Conservation (phyloP, 2,888 invertebrate species). For the Falcaria lacertinaria region DNA sequence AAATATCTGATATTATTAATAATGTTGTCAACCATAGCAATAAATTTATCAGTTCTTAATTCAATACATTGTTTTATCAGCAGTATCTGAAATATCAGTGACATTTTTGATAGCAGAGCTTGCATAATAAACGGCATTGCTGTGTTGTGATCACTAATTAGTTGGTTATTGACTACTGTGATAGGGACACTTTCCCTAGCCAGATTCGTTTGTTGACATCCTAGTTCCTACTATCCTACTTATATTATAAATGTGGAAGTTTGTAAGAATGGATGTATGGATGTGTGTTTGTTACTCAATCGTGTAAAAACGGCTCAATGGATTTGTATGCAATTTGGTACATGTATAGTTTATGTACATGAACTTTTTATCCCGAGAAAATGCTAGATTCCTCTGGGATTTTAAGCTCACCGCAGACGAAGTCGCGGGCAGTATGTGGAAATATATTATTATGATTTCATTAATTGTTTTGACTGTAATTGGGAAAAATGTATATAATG, state of each 20-base stretch:
- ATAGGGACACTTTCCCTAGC: slow-evolving; percentile 15
- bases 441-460: no score
- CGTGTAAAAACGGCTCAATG: no score
- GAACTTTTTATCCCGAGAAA: no score
- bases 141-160: background rate
- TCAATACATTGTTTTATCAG: background rate
- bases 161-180: background rate
- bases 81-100: background rate
- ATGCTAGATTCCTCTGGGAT: no score
- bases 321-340: no score
- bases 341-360: no score
- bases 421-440: no score
- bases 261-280: no score
- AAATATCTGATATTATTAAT: background rate
- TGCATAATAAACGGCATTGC: background rate
- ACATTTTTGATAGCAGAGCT: background rate
- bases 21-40: background rate
- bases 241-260: slow-evolving; percentile 9
- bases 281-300: no score
- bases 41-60: background rate
- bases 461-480: no score
- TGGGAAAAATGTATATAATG: no score
- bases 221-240: slow-evolving; percentile 21
- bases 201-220: slow-evolving; percentile 13
- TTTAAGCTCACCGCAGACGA: no score